Evolutionary conservation across 2,113 vertebrate genomes (phyloP).

Genomic region (Gymnocephalus cernua): DNA sequence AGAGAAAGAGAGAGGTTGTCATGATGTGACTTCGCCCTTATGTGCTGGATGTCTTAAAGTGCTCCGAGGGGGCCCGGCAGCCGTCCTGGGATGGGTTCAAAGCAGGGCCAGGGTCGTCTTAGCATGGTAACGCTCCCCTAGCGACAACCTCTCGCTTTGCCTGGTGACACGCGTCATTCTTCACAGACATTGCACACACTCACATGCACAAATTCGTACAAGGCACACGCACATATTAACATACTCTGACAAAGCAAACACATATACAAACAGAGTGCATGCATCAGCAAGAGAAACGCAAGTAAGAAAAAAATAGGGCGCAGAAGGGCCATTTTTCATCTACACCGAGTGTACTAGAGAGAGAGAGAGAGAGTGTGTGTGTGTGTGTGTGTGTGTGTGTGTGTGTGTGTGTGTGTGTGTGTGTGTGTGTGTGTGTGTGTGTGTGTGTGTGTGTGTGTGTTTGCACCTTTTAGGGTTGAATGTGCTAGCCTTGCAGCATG

Average conservation of each 20-base stretch:
- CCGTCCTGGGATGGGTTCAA: conserved; percentile 76
- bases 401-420: conserved; percentile 21
- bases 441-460: conserved; percentile 37
- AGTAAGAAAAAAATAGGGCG: conserved; percentile 57
- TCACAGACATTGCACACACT: conserved; percentile 62
- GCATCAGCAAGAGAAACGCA: conserved; percentile 77
- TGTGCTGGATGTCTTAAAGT: conserved; percentile 66
- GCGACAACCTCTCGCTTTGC: conserved; percentile 69
- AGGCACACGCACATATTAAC: conserved; percentile 50
- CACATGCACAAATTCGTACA: conserved; percentile 54
- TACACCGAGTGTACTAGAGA: conserved; percentile 11
- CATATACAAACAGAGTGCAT: conserved; percentile 66
- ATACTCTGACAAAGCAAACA: conserved; percentile 56
- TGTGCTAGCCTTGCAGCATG: conserved; percentile 78
- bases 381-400: conserved; percentile 3
- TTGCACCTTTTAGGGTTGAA: conserved; percentile 71
- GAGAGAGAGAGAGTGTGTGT: background rate
- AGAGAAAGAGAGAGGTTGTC: conserved; percentile 48
- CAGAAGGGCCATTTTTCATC: conserved; percentile 75
- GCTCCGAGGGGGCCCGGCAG: conserved; percentile 61
- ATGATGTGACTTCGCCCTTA: conserved; percentile 56
- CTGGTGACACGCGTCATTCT: conserved; percentile 77
- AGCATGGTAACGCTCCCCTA: conserved; percentile 62
- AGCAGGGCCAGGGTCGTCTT: conserved; percentile 78
- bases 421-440: conserved; percentile 2